These are phyloP conservation scores for Erynnis tages DNA, from an alignment of 2,888 invertebrate genomes.

Conservation along the genomic window DNA sequence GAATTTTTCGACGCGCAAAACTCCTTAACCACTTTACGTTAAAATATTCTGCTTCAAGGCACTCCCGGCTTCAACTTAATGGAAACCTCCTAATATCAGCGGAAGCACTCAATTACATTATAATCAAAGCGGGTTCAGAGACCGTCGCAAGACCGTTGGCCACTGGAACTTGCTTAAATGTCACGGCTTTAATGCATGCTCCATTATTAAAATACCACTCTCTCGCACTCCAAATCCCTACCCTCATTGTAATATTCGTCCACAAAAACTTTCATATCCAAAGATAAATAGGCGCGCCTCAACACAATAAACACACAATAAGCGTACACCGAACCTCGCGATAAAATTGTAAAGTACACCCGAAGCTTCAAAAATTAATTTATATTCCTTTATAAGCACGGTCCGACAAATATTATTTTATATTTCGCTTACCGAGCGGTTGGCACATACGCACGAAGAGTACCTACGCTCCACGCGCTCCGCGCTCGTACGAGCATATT, in stretches of 20 bases:
- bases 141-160: conserved; percentile 41
- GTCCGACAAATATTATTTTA: conserved; percentile 25
- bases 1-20: neutral
- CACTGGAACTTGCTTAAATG: conserved; percentile 11
- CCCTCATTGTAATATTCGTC: conserved; percentile 34
- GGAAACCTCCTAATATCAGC: conserved; percentile 50
- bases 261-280: conserved; percentile 41
- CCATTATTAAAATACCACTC: conserved; percentile 51
- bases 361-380: conserved; percentile 18
- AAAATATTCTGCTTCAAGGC: conserved; percentile 9
- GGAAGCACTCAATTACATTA: conserved; percentile 71
- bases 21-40: neutral
- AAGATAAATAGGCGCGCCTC: conserved; percentile 38
- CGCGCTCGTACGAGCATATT: neutral
- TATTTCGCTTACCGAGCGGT: conserved; percentile 23
- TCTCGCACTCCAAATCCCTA: conserved; percentile 34
- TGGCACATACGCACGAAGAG: conserved; percentile 1
- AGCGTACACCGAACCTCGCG: conserved; percentile 1
- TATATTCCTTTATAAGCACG: conserved; percentile 17
- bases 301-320: conserved; percentile 24
- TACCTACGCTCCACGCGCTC: no score
- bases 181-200: conserved; percentile 44
- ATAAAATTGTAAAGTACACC: conserved; percentile 21
- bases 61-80: conserved; percentile 36
- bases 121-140: conserved; percentile 51